A percentile compares a stretch with the other conserved stretches of the same genome.
Conservation (phyloP, 2,888 invertebrate species). For the Chloroclystis v-ata region DNA sequence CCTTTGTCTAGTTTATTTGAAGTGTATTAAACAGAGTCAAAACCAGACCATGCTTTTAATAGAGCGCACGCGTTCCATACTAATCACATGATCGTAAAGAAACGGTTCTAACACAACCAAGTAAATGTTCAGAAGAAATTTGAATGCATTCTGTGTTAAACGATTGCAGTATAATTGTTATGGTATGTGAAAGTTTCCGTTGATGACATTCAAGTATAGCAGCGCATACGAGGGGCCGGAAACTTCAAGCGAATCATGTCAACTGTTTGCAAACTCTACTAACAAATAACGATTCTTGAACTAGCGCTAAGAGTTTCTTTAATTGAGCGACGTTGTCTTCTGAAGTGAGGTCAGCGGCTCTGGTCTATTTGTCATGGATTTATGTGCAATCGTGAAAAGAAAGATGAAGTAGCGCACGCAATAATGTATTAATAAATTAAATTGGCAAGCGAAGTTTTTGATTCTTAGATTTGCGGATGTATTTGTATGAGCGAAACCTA, state of each 20-base stretch:
- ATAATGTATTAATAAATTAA: too few relatives aligned
- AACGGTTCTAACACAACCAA: conserved; percentile 15
- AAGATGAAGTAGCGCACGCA: too few relatives aligned
- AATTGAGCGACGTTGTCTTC: conserved; percentile 40
- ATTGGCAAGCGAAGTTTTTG: too few relatives aligned
- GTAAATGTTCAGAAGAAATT: conserved; percentile 21
- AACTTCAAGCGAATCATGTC: conserved; percentile 48
- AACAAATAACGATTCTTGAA: conserved; percentile 50
- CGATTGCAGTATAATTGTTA: conserved; percentile 31
- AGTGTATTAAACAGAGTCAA: conserved; percentile 19
- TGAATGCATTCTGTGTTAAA: conserved; percentile 35
- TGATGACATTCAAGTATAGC: conserved; percentile 45
- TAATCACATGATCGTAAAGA: conserved; percentile 16
- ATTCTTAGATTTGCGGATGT: conserved; percentile 9
- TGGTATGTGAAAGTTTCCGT: conserved; percentile 46
- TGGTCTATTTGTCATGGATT: not conserved
- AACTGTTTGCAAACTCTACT: conserved; percentile 54
- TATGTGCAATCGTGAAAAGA: too few relatives aligned
- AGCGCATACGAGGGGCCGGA: conserved; percentile 44
- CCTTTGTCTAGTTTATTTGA: conserved; percentile 36
- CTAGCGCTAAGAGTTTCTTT: conserved; percentile 40
- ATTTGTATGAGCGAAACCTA: not conserved
- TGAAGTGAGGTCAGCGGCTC: conserved; percentile 32
- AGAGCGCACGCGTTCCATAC: conserved; percentile 1
- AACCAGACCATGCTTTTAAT: conserved; percentile 19